phyloP scores from a whole-genome alignment of 2,797 vertebrate species.

The Lycodopsis pacificus region DNA sequence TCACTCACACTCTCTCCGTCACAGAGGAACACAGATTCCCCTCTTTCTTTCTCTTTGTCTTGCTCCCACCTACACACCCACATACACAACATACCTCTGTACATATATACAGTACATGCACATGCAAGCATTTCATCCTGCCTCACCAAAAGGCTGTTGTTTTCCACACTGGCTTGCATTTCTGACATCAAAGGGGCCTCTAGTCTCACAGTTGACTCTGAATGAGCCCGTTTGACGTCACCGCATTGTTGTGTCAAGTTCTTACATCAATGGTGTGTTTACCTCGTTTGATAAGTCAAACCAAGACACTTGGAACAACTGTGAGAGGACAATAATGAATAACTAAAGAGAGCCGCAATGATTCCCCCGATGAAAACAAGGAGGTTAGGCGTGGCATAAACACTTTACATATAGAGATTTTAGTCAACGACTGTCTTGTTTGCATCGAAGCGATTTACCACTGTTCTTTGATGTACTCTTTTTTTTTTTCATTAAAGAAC shows the following conservation, averaged over 20 bases:
- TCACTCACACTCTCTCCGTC: constrained; percentile 53
- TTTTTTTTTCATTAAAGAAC: constrained; percentile 43
- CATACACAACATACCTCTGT: constrained; percentile 35
- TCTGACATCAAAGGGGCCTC: constrained; percentile 77
- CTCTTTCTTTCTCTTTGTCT: constrained; percentile 63
- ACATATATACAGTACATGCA: constrained; percentile 60
- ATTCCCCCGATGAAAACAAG: constrained; percentile 55
- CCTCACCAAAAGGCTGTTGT: constrained; percentile 68
- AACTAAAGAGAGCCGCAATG: constrained; percentile 47
- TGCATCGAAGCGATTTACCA: constrained; percentile 35
- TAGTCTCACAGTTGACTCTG: constrained; percentile 77
- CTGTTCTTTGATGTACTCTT: constrained; percentile 46
- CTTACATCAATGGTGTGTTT: constrained; percentile 75
- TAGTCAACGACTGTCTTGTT: constrained; percentile 29
- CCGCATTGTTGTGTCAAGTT: constrained; percentile 78
- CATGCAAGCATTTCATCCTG: constrained; percentile 67
- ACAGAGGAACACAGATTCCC: constrained; percentile 48
- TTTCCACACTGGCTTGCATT: constrained; percentile 71
- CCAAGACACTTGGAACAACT: constrained; percentile 63
- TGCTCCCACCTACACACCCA: constrained; percentile 19
- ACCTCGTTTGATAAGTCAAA: constrained; percentile 75
- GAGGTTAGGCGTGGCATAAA: constrained; percentile 51
- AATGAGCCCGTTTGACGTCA: constrained; percentile 79
- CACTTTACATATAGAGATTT: constrained; percentile 41
- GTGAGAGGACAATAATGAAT: constrained; percentile 65